Base-by-base conservation (phyloP, 2,888 invertebrate species). In the Synergus gifuensis region DNA sequence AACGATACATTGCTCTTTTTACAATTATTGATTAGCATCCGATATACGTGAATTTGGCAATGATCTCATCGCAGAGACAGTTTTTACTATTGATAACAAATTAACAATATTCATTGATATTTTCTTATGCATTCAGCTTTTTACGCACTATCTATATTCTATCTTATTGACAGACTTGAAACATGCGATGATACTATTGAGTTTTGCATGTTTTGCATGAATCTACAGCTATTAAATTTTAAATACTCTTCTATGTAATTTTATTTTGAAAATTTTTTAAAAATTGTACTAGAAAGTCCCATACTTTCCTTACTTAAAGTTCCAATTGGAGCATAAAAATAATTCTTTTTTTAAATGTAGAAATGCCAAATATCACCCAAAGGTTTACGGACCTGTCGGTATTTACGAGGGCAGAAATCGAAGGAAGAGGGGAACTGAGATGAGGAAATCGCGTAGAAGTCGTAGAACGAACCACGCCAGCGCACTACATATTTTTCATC, bases 381-480 rank as follows among this genome's bases (percentile, higher is more conserved):
- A 49, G 12, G 9, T n/a, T 46, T 40, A 54, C 54, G 73, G 54
- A 58, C 73, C 73, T 73, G 73, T 73, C 49, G n/a, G 8, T 42
- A 11, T 36, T 46, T 14, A 16, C 44, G 18, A 40, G 49, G 66
- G 76, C 18, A 69, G 73, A 49, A 58, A n/a, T 69, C 28, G 78
- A 62, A 28, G 78, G 76, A 78, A 76, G 80, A 78, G 80, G 79
- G 63, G 78, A 36, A 67, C 76, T 69, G 36, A 79, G 81, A 82
- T 82, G 82, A 82, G 81, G 80, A 80, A 79, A 81, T 79, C 77
- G 76, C 78, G 77, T 76, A 78, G 78, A 79, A 79, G 79, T 76
- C 79, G 77, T 76, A 78, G 78, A 79, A 79, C 81, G 78, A 79
- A 79, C 81, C 73, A 78, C 81, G 79, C 28, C 69, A 82, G 81